Base-by-base conservation (phyloP, 2,888 invertebrate species). In the Lepeophtheirus nordmannii region DNA sequence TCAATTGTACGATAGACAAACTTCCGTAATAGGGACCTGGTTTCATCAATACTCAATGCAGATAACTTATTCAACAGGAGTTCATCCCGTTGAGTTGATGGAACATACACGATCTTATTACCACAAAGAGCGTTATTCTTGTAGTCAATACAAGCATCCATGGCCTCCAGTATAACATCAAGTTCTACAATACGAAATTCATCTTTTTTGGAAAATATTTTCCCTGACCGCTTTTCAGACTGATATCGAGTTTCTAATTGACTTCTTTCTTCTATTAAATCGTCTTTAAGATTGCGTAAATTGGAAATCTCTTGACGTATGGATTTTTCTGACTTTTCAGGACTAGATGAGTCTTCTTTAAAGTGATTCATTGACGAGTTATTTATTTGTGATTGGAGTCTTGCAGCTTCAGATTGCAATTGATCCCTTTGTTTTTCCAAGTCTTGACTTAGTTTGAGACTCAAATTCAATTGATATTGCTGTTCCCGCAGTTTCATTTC, bases 361-460 rank as follows among this genome's bases (percentile, higher is more conserved):
- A n/a, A n/a, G n/a, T 46, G n/a, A 14, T 17, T 3, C 17, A n/a
- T 17, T 5, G 14, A n/a, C n/a, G n/a, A 46, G 17, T 46, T 14
- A 14, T 46, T 14, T 14, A 46, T 46, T 46, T 46, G 53, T 2
- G 53, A 46, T 46, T 46, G 53, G 14, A 46, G 53, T 17, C 53
- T 14, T 17, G 14, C n/a, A 14, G 53, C 53, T 17, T 46, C 53
- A 17, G 17, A 46, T 8, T 46, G 53, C n/a, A 46, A 17, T 46
- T 46, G 53, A 46, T 46, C 53, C 53, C 53, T 46, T 46, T 46
- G 53, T 17, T 46, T 46, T 46, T 46, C 53, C 53, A 46, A 17
- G 17, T 46, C 53, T 17, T 46, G 53, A 17, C 53, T 46, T 14
- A 46, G n/a, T 17, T 17, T 14, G 53, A 46, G 53, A 17, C 53